phyloP scores from a whole-genome alignment of 2,888 invertebrate genomes.

The Drosophila maculinotata region DNA sequence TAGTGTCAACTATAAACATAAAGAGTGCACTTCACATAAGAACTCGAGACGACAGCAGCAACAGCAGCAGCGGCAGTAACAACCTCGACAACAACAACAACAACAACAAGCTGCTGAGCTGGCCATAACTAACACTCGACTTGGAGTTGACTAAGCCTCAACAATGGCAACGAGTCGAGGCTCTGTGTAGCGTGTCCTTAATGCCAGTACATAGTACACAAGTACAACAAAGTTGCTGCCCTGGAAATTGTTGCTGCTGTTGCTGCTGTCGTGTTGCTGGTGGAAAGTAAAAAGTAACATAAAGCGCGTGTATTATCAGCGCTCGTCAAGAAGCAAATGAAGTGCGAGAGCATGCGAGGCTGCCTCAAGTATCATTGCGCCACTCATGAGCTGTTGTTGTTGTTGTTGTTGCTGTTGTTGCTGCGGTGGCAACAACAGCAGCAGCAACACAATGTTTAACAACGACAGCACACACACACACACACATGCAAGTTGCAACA shows the following conservation, averaged over 20 bases:
- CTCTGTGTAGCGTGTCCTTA: constrained; percentile 57
- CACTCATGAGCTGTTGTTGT: constrained; percentile 38
- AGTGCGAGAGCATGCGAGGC: constrained; percentile 46
- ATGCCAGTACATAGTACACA: constrained; percentile 38
- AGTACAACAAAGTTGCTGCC: constrained; percentile 27
- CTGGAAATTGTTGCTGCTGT: no score
- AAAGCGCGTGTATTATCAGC: constrained; percentile 66
- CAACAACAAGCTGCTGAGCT: constrained; percentile 49
- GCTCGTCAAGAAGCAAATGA: constrained; percentile 66
- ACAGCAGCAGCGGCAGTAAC: constrained; percentile 35
- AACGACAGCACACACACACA: constrained; percentile 26
- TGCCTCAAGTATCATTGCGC: constrained; percentile 64
- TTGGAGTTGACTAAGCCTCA: constrained; percentile 66
- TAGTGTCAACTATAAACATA: constrained; percentile 81
- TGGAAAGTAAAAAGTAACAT: constrained; percentile 40
- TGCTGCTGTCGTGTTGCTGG: no score
- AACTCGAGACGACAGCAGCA: constrained; percentile 73
- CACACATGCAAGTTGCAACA: constrained; percentile 32
- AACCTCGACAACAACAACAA: constrained; percentile 28
- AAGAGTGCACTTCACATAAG: constrained; percentile 78
- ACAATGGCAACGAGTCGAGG: constrained; percentile 45
- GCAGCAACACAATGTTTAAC: constrained; percentile 46
- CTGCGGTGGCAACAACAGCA: no score
- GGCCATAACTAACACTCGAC: constrained; percentile 74
- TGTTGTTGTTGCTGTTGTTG: constrained; percentile 27